A percentile compares a stretch with the other conserved stretches of the same genome.
Evolutionary conservation across 2,797 vertebrate genomes (phyloP).

Genomic region (Chrosomus eos): DNA sequence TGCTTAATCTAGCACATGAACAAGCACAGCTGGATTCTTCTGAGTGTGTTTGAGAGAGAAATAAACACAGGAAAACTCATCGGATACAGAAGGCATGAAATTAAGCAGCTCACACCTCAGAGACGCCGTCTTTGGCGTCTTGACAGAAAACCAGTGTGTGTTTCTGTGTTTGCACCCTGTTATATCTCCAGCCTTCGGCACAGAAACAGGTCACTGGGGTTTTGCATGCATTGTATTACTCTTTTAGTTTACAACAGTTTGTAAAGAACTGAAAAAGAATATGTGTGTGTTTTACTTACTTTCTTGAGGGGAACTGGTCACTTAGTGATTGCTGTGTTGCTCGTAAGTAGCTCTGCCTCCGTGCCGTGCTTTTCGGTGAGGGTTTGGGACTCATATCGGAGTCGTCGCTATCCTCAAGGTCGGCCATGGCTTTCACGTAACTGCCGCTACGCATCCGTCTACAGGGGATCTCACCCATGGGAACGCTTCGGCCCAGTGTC

Average conservation of each 20-base stretch:
- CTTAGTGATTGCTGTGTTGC: slow-evolving; percentile 98
- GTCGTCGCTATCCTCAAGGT: slow-evolving; percentile 94
- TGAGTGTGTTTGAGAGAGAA: slow-evolving; percentile 14
- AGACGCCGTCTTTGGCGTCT: background rate
- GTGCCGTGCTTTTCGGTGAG: slow-evolving; percentile 92
- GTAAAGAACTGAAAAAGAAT: background rate
- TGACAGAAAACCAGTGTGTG: slow-evolving; percentile 3
- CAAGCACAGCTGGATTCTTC: slow-evolving; percentile 60
- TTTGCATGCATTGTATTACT: background rate
- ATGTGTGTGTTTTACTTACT: slow-evolving; percentile 78
- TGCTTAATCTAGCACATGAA: slow-evolving; percentile 66
- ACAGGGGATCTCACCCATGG: slow-evolving; percentile 93
- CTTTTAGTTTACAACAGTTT: background rate
- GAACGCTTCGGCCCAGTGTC: slow-evolving; percentile 83
- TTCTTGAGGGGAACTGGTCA: slow-evolving; percentile 94
- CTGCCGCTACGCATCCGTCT: slow-evolving; percentile 98
- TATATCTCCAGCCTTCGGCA: background rate
- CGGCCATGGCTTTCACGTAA: slow-evolving; percentile 99
- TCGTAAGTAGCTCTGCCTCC: slow-evolving; percentile 98
- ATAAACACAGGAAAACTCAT: background rate
- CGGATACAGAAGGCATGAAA: background rate
- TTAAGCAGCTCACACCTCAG: slow-evolving; percentile 7
- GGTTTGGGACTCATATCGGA: slow-evolving; percentile 96
- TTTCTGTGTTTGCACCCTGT: slow-evolving; percentile 40
- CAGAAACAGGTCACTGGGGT: background rate